A percentile compares a stretch with the other conserved stretches of the same genome.
Evolutionary conservation across 2,113 vertebrate species (phyloP).

Genomic region (Rhabdomys dilectus): DNA sequence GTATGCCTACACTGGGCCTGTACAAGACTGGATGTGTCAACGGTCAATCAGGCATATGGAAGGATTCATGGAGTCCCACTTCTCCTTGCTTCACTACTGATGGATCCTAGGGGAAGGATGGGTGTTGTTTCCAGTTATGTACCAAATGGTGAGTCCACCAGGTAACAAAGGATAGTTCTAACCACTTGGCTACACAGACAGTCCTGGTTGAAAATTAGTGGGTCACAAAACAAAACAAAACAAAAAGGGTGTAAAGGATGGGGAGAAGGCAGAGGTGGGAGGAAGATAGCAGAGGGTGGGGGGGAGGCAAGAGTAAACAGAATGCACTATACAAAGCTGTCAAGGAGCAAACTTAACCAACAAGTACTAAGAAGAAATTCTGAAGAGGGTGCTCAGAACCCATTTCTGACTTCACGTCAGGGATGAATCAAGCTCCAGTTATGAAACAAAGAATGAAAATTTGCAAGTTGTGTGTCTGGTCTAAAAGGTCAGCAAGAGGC

Average conservation of each 20-base stretch:
- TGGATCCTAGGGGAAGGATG: not conserved
- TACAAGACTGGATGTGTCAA: not conserved
- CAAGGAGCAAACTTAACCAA: not conserved
- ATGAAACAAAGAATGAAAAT: not conserved
- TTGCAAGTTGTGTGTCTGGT: not conserved
- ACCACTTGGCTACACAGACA: too few relatives aligned
- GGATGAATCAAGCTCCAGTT: not conserved
- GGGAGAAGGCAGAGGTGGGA: too few relatives aligned
- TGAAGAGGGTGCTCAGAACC: not conserved
- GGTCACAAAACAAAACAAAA: not conserved
- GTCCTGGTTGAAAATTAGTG: not conserved
- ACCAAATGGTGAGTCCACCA: not conserved
- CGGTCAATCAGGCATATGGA: not conserved
- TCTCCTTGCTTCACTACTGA: not conserved
- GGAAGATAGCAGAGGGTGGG: not conserved
- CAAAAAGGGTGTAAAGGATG: not conserved
- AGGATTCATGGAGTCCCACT: not conserved
- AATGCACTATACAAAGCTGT: not conserved
- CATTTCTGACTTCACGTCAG: not conserved
- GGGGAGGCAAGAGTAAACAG: too few relatives aligned
- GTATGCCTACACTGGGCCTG: not conserved
- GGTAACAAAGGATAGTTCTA: not conserved
- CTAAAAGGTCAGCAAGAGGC: not conserved
- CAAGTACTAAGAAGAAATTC: not conserved
- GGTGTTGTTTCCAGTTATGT: not conserved